Percentiles rank a stretch among this genome's conserved stretches.
Evolutionary conservation across 2,113 vertebrate species (phyloP).

Genomic region (Marmota monax): DNA sequence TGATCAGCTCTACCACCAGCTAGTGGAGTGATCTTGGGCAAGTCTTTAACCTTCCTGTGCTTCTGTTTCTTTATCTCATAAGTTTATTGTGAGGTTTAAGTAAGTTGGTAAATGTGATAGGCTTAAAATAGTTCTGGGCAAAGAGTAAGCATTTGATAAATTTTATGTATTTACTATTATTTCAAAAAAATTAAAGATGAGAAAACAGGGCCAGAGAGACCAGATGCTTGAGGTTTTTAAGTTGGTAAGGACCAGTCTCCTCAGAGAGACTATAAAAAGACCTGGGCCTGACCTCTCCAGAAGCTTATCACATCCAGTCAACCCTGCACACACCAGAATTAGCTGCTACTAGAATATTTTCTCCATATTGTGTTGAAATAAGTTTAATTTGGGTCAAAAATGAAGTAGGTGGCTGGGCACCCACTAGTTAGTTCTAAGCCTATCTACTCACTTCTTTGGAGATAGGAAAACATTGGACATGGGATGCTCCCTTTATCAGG

Average conservation of each 20-base stretch:
- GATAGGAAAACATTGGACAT: not conserved
- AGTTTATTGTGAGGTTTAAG: not conserved
- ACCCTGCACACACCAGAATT: not conserved
- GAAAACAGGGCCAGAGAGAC: not conserved
- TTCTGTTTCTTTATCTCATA: not conserved
- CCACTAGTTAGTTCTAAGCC: not conserved
- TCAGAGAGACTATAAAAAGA: not conserved
- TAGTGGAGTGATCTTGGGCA: not conserved
- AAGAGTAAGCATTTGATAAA: not conserved
- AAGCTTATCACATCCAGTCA: not conserved
- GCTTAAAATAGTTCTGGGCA: not conserved
- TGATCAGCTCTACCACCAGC: not conserved
- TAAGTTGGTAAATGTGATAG: not conserved
- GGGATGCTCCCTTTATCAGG: no score
- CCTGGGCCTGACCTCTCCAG: no score
- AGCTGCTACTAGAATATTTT: not conserved
- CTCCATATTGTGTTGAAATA: not conserved
- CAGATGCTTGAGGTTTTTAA: not conserved
- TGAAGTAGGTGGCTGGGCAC: not conserved
- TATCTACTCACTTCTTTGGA: not conserved
- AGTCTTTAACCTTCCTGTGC: not conserved
- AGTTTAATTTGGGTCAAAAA: not conserved
- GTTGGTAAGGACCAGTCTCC: not conserved
- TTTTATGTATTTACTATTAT: not conserved
- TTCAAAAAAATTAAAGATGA: not conserved